These are phyloP conservation scores for Machaerirhynchus nigripectus DNA, from an alignment of 2,113 vertebrate genomes.

Conservation along the genomic window DNA sequence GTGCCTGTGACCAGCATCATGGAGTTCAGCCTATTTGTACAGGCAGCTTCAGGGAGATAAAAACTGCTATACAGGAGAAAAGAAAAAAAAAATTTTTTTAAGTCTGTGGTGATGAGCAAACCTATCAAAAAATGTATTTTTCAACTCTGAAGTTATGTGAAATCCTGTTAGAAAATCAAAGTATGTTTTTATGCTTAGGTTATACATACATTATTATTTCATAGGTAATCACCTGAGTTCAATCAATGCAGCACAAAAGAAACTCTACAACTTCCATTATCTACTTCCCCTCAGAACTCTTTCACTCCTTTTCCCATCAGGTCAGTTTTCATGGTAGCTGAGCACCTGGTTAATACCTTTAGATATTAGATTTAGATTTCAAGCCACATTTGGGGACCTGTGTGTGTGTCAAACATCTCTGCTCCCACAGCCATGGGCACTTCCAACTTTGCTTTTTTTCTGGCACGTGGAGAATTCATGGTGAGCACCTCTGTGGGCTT, in stretches of 20 bases:
- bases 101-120: neutral
- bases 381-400: neutral
- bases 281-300: neutral
- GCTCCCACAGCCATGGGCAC: neutral
- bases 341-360: neutral
- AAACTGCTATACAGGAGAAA: neutral
- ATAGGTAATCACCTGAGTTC: neutral
- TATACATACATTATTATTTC: neutral
- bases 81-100: neutral
- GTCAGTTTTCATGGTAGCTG: neutral
- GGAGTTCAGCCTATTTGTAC: neutral
- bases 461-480: neutral
- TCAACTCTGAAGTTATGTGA: neutral
- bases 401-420: neutral
- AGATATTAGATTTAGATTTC: too few relatives aligned
- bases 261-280: neutral
- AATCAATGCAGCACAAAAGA: neutral
- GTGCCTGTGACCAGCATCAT: accelerated
- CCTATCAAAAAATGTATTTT: neutral
- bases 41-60: neutral
- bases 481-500: neutral
- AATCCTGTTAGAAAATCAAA: neutral
- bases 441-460: neutral
- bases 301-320: neutral
- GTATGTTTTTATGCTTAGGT: neutral